Evolutionary conservation across 2,797 vertebrate species (phyloP).

Genomic region (Dermochelys coriacea): DNA sequence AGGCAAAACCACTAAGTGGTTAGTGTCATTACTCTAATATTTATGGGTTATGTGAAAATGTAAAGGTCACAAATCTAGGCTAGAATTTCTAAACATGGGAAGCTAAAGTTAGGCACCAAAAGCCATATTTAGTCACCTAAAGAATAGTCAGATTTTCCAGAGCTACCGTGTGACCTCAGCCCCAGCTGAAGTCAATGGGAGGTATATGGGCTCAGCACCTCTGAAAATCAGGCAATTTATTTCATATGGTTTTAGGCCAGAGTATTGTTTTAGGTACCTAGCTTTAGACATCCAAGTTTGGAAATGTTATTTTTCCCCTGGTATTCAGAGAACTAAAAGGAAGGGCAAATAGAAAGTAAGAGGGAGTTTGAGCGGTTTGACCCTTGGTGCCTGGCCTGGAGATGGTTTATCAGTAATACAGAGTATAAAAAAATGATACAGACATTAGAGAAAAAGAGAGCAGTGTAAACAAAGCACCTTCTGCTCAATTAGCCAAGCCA

Average conservation of each 20-base stretch:
- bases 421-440: background rate
- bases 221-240: background rate
- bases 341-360: background rate
- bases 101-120: background rate
- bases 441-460: background rate
- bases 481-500: accelerated
- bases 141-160: background rate
- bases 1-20: background rate
- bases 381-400: background rate
- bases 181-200: accelerated
- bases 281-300: background rate
- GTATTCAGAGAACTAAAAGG: background rate
- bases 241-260: background rate
- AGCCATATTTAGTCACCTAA: background rate
- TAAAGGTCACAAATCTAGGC: accelerated
- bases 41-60: background rate
- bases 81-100: background rate
- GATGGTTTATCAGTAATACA: background rate
- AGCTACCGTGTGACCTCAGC: background rate
- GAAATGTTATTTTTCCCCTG: background rate
- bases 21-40: accelerated
- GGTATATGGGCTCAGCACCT: background rate
- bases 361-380: background rate
- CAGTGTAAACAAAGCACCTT: background rate
- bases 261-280: background rate